Conservation (phyloP, 2,113 vertebrate species). For the Phrynosoma platyrhinos region DNA sequence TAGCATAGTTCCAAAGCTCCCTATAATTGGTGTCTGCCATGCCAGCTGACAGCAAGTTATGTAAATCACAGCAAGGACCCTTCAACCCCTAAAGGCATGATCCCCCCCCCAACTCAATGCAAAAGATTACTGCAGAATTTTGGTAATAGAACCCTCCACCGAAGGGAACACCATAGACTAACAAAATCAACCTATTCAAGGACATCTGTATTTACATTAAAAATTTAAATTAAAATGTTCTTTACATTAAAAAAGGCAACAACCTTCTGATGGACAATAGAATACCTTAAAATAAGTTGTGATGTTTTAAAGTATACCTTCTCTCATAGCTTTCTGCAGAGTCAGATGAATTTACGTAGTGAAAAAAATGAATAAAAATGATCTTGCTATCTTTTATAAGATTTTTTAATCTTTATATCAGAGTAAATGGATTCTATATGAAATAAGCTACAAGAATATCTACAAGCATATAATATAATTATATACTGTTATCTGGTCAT, state of each 20-base stretch:
- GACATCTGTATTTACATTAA: conserved; percentile 56
- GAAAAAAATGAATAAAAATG: conserved; percentile 35
- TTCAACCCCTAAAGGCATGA: conserved; percentile 67
- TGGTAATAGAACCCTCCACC: conserved; percentile 62
- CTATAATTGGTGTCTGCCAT: conserved; percentile 72
- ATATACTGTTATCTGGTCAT: background rate
- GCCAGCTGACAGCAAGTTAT: conserved; percentile 71
- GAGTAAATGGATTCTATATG: background rate
- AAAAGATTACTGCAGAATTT: conserved; percentile 70
- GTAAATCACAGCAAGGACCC: conserved; percentile 75
- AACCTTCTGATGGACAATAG: conserved; percentile 36
- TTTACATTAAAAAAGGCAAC: conserved; percentile 36
- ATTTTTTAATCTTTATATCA: background rate
- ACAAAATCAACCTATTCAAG: conserved; percentile 67
- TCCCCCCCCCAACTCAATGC: conserved; percentile 60
- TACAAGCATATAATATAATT: background rate
- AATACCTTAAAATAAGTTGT: conserved; percentile 37
- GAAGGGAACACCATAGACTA: conserved; percentile 68
- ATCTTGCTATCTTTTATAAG: conserved; percentile 21
- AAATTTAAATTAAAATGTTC: too few species aligned
- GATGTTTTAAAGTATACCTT: conserved; percentile 51
- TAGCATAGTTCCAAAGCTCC: conserved; percentile 69
- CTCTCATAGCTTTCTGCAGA: conserved; percentile 25
- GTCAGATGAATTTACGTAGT: conserved; percentile 44
- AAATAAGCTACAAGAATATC: background rate